Conservation (phyloP, 2,888 invertebrate species). For the Tipula lateralis region DNA sequence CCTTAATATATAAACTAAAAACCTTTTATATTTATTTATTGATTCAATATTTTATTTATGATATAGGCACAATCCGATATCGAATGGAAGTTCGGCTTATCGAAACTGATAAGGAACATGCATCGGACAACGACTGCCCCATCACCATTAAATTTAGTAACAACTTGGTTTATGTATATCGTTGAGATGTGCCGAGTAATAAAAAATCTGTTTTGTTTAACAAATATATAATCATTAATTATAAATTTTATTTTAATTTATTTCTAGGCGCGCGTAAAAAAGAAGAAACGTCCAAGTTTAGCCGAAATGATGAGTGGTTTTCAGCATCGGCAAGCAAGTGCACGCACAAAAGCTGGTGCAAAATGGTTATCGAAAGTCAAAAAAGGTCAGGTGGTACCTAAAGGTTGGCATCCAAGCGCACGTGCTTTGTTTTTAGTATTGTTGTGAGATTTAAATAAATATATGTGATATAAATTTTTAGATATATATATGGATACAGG, state of each 20-base stretch:
- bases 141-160: slow-evolving; percentile 93
- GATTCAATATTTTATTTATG: background rate
- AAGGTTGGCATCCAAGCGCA: slow-evolving; percentile 32
- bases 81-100: slow-evolving; percentile 99
- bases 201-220: background rate
- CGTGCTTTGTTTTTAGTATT: slow-evolving; percentile 26
- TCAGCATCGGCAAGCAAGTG: slow-evolving; percentile 67
- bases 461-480: too few species aligned
- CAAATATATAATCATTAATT: background rate
- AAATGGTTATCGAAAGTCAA: slow-evolving; percentile 87
- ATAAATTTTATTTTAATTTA: background rate
- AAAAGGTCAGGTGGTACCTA: slow-evolving; percentile 67
- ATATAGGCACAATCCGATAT: slow-evolving; percentile 94
- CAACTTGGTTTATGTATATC: slow-evolving; percentile 86
- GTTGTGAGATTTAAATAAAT: background rate
- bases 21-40: background rate
- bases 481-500: background rate
- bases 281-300: slow-evolving; percentile 75
- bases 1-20: background rate
- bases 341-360: slow-evolving; percentile 79
- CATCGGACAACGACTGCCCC: slow-evolving; percentile 96
- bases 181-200: slow-evolving; percentile 71
- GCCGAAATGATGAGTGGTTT: slow-evolving; percentile 73
- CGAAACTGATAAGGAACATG: slow-evolving; percentile 97
- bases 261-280: slow-evolving; percentile 57